Evolutionary conservation across 2,888 invertebrate genomes (phyloP), one percentile per base, ranked within the genome.

Genomic region (Leucophora obtusa): DNA sequence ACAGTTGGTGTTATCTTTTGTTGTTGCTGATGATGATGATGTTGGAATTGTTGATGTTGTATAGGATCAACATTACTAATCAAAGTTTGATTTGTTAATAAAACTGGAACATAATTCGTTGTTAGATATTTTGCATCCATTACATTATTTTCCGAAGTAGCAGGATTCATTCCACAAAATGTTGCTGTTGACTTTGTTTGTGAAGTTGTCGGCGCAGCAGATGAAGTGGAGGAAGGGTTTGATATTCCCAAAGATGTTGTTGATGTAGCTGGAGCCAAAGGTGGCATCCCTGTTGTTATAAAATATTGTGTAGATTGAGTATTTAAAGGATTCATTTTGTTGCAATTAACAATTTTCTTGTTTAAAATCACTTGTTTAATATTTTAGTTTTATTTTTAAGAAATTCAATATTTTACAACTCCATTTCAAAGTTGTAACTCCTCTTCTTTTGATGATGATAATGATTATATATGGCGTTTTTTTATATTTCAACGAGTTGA

Each of bases 41-140:
- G n/a, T 21, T 53, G 60, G n/a, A n/a, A n/a, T 11, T 43, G 43
- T 21, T 53, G 60, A 2, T 54, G 53, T 18, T 47, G 68, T 15
- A 33, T 8, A 21, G 63, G 69, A 50, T 77, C 81, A 58, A 81
- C 60, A 70, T 54, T 81, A 51, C 70, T 81, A 43, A 81, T 81
- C 11, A 81, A 56, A 2, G 81, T 73, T 62, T 81, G 81, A 70
- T 81, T 81, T 63, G 80, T 69, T 60, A 81, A 62, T 54, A 81
- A 66, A 60, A 81, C 70, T 1, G 81, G 81, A 50, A 81, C 59
- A 74, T 66, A 81, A 47, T 66, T 81, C 11, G 63, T 65, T 21
- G 73, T 71, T 51, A 81, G 53, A 73, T 50, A 81, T 21, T 77
- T 81, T 59, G 65, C 33, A 35, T 80, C 76, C 43, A 76, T n/a